Conservation (phyloP, 2,888 invertebrate genomes). For the Melolontha melolontha region DNA sequence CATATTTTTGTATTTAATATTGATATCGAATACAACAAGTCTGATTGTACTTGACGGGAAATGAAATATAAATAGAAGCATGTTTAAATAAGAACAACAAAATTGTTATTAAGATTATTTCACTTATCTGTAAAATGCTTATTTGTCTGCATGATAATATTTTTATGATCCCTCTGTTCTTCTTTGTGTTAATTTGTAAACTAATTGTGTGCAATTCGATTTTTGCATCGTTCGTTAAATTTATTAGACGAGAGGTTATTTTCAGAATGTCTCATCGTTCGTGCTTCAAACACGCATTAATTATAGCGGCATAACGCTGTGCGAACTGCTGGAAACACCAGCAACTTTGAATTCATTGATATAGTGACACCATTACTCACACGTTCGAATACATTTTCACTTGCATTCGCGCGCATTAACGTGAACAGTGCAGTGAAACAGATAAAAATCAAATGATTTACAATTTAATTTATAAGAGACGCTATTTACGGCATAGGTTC, state of each 20-base stretch:
- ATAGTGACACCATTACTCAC: slow-evolving; percentile 35
- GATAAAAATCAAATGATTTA: slow-evolving; percentile 32
- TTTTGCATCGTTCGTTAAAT: neutral
- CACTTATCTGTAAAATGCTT: too few species aligned
- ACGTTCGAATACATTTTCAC: slow-evolving; percentile 27
- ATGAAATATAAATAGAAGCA: too few species aligned
- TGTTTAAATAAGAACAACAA: too few species aligned
- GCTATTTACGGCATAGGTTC: slow-evolving; percentile 24
- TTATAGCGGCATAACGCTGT: slow-evolving; percentile 9
- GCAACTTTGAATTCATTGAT: slow-evolving; percentile 32
- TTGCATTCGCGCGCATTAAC: slow-evolving; percentile 11
- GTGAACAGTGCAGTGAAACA: slow-evolving; percentile 14
- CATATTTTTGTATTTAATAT: too few species aligned
- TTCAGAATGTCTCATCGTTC: slow-evolving; percentile 3
- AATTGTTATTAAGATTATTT: too few species aligned
- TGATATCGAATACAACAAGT: too few species aligned
- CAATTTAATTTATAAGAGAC: slow-evolving; percentile 35
- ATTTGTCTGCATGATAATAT: too few species aligned
- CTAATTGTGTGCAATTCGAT: too few species aligned
- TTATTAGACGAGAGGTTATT: slow-evolving; percentile 19
- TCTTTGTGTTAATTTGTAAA: too few species aligned
- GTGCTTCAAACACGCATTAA: slow-evolving; percentile 19
- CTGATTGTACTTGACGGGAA: too few species aligned
- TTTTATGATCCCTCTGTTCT: too few species aligned
- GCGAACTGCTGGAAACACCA: slow-evolving; percentile 23